phyloP scores from a whole-genome alignment of 2,888 invertebrate species.

The Hirtodrosophila histrioides region DNA sequence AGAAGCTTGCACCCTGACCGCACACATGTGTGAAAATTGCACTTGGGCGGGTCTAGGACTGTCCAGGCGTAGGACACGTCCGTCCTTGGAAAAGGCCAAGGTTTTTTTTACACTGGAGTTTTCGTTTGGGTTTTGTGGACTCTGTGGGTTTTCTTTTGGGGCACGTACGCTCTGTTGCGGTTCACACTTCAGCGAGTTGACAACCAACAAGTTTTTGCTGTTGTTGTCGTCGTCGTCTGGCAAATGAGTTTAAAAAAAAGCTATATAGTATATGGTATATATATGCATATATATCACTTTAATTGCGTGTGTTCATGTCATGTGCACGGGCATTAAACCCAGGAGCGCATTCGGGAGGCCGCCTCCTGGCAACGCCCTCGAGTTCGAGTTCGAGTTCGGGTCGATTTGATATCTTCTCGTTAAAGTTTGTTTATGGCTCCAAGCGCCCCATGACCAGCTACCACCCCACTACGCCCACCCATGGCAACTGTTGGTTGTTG shows the following conservation, averaged over 20 bases:
- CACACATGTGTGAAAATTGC: conserved; percentile 24
- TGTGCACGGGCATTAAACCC: conserved; percentile 29
- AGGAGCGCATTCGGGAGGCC: not conserved
- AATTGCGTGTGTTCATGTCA: conserved; percentile 58
- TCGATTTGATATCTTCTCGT: conserved; percentile 38
- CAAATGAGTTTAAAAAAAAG: not conserved
- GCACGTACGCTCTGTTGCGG: not conserved
- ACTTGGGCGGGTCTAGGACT: conserved; percentile 12
- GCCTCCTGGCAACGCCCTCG: conserved; percentile 66
- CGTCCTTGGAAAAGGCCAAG: conserved; percentile 40
- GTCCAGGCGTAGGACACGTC: not conserved
- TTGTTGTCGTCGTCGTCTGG: conserved; percentile 6
- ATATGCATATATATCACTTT: conserved; percentile 36
- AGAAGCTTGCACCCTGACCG: not conserved
- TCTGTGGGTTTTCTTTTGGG: not conserved
- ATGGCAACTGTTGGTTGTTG: conserved; percentile 45
- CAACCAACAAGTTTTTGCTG: conserved; percentile 13
- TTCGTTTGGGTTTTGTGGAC: not conserved
- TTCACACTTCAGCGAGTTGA: conserved; percentile 13
- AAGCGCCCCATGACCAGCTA: conserved; percentile 23
- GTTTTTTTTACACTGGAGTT: conserved; percentile 7
- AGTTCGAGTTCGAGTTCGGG: conserved; percentile 26
- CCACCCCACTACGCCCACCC: too few species aligned
- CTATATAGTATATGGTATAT: too few species aligned
- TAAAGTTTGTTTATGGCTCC: conserved; percentile 63